These are phyloP conservation scores for Drosophila miranda DNA, from an alignment of 1,140 invertebrate genomes.

Conservation along the genomic window DNA sequence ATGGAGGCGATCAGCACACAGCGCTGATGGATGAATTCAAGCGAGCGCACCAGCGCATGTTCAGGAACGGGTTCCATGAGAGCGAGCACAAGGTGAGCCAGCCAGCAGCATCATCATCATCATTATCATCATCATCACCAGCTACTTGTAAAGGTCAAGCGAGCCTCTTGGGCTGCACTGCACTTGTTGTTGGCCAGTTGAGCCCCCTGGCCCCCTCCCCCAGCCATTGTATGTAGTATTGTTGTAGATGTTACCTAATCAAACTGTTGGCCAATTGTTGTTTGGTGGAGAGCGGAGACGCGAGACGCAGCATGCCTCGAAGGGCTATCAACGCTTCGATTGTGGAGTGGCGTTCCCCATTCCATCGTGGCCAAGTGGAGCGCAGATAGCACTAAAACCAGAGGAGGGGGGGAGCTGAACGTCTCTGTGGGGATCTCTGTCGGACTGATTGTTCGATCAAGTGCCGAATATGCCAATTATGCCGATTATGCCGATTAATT, in stretches of 20 bases:
- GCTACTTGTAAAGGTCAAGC: conserved; percentile 68
- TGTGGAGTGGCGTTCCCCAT: too few relatives aligned
- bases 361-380: too few relatives aligned
- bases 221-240: not conserved
- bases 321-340: too few relatives aligned
- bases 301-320: too few relatives aligned
- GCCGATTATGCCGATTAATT: too few relatives aligned
- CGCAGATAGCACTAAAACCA: too few relatives aligned
- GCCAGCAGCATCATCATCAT: conserved; percentile 6
- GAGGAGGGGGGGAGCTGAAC: too few relatives aligned
- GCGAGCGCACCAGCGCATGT: conserved; percentile 92
- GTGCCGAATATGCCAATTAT: too few relatives aligned
- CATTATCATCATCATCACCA: conserved; percentile 3
- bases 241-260: not conserved
- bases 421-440: too few relatives aligned
- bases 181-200: conserved; percentile 40
- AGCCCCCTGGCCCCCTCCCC: not conserved
- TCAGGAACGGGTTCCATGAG: conserved; percentile 84
- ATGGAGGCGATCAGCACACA: conserved; percentile 86
- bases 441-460: too few relatives aligned
- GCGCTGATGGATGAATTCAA: conserved; percentile 94
- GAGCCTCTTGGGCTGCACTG: conserved; percentile 48
- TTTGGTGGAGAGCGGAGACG: too few relatives aligned
- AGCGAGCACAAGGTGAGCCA: conserved; percentile 79
- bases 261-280: too few relatives aligned